Conservation (phyloP, 2,888 invertebrate genomes). For the Petrolisthes cinctipes region DNA sequence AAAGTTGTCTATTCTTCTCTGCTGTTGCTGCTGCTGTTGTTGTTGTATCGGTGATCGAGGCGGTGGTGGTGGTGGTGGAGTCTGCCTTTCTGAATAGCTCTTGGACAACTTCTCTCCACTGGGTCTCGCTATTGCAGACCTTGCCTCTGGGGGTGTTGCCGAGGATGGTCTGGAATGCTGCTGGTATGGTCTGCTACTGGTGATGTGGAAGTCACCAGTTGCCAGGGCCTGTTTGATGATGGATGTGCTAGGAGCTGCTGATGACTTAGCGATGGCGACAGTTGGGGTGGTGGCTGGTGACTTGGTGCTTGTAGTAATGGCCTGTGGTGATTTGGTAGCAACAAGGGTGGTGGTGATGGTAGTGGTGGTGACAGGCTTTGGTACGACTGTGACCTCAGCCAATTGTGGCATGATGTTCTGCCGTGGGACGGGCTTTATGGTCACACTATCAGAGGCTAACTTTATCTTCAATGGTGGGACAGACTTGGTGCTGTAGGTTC, state of each 20-base stretch:
- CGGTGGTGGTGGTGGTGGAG: slow-evolving; percentile 25
- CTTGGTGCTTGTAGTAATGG: no score
- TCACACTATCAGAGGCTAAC: slow-evolving; percentile 50
- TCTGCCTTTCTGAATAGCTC: slow-evolving; percentile 16
- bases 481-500: slow-evolving; percentile 21
- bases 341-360: slow-evolving; percentile 9
- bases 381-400: background rate
- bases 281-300: no score
- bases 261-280: no score
- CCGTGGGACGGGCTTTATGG: slow-evolving; percentile 39
- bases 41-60: background rate
- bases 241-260: no score
- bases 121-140: background rate
- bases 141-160: slow-evolving; percentile 7
- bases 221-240: no score
- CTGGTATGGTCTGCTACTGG: no score
- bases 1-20: slow-evolving; percentile 28
- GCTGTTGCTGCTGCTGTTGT: background rate
- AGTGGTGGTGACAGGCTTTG: background rate
- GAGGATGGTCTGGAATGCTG: background rate
- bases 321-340: no score
- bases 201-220: no score
- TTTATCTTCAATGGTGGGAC: slow-evolving; percentile 59
- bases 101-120: background rate
- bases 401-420: slow-evolving; percentile 8